Conservation (phyloP, 2,797 vertebrate species). For the Morus bassanus region DNA sequence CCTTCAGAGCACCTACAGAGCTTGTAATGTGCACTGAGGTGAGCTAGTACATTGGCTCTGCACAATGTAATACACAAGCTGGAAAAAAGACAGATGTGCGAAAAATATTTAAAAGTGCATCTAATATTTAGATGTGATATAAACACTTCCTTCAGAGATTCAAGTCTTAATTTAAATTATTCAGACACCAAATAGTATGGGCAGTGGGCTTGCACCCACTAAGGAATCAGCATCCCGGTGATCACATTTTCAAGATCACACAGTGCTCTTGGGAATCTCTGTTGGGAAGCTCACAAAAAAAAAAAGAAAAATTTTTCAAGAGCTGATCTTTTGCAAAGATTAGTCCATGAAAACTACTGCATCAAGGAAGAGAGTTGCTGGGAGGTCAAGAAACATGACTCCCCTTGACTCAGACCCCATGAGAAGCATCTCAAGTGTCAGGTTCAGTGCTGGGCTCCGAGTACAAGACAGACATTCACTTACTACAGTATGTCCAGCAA, state of each 20-base stretch:
- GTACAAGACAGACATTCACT: not conserved
- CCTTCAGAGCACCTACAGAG: not conserved
- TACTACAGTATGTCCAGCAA: not conserved
- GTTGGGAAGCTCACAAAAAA: not conserved
- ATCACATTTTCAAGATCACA: not conserved
- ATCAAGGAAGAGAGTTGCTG: not conserved
- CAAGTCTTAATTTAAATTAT: not conserved
- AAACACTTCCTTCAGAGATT: not conserved
- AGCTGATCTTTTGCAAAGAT: not conserved
- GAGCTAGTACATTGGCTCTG: not conserved
- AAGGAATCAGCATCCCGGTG: not conserved
- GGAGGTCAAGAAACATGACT: not conserved
- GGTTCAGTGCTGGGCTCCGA: not conserved
- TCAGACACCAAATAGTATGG: not conserved
- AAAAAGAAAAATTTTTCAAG: not conserved
- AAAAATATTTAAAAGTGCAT: not conserved
- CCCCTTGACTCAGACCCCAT: not conserved
- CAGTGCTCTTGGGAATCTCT: not conserved
- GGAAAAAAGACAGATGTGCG: not conserved
- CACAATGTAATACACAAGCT: not conserved
- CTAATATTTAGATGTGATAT: not conserved
- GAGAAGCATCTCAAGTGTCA: rapidly evolving
- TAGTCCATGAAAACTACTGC: not conserved
- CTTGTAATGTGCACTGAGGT: rapidly evolving
- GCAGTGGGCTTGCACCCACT: not conserved